These are phyloP conservation scores for Puffinus mauretanicus DNA, from an alignment of 2,113 vertebrate genomes.

Conservation along the genomic window DNA sequence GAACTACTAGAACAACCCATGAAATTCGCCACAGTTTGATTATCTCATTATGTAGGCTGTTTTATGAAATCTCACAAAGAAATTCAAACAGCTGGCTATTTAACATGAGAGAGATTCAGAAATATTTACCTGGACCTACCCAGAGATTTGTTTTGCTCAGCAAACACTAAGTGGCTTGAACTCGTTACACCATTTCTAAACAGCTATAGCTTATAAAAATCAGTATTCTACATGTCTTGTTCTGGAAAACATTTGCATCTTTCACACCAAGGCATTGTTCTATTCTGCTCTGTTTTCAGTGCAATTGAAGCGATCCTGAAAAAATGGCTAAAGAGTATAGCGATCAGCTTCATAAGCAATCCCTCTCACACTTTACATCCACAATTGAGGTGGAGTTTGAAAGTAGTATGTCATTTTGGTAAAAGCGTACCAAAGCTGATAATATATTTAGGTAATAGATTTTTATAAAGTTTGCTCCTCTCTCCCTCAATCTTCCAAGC, in stretches of 20 bases:
- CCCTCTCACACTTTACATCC: neutral
- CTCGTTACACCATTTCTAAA: neutral
- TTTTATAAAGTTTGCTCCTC: neutral
- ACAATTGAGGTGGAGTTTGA: neutral
- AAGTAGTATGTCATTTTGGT: neutral
- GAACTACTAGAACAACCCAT: neutral
- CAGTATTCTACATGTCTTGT: neutral
- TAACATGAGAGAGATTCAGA: neutral
- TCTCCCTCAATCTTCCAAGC: neutral
- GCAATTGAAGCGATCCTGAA: neutral
- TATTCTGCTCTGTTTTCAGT: neutral
- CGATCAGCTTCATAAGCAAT: neutral
- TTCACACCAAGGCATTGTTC: neutral
- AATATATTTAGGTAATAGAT: neutral
- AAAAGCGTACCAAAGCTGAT: neutral
- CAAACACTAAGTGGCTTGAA: neutral
- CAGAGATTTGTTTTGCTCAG: neutral
- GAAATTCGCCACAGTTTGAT: too few species aligned
- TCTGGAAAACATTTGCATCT: neutral
- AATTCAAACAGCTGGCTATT: neutral
- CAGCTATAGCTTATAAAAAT: neutral
- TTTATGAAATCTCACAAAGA: neutral
- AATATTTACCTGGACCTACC: neutral
- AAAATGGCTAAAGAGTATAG: neutral
- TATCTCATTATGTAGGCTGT: neutral